Conservation (phyloP, 2,113 vertebrate species). For the Ovibos moschatus region DNA sequence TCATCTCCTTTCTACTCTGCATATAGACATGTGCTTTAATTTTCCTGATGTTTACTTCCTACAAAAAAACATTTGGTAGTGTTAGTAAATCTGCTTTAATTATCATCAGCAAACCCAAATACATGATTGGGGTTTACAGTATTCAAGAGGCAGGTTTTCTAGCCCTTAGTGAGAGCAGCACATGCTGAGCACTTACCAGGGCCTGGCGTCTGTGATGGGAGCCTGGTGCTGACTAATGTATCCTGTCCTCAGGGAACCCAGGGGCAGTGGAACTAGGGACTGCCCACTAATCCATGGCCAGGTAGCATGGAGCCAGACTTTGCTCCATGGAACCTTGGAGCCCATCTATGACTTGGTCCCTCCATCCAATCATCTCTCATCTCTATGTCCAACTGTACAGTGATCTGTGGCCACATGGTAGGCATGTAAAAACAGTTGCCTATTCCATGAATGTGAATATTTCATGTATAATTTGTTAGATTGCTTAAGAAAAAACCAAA, state of each 20-base stretch:
- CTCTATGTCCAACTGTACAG: too few species aligned
- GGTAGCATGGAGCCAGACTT: background rate
- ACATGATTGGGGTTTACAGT: background rate
- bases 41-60: background rate
- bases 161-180: background rate
- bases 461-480: background rate
- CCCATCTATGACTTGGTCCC: background rate
- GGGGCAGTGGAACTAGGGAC: background rate
- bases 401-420: too few species aligned
- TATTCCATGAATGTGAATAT: background rate
- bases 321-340: background rate
- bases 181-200: background rate
- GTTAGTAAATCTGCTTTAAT: background rate
- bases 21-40: background rate
- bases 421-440: background rate
- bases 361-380: rapidly evolving
- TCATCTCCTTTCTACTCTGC: background rate
- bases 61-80: background rate
- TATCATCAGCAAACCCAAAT: background rate
- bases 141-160: background rate
- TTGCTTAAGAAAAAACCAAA: background rate
- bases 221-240: background rate
- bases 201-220: background rate
- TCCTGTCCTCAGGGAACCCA: background rate
- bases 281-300: rapidly evolving